Evolutionary conservation across 2,888 invertebrate species (phyloP), one percentile per base, ranked within the genome.

Genomic region (Melangyna quadrimaculata): DNA sequence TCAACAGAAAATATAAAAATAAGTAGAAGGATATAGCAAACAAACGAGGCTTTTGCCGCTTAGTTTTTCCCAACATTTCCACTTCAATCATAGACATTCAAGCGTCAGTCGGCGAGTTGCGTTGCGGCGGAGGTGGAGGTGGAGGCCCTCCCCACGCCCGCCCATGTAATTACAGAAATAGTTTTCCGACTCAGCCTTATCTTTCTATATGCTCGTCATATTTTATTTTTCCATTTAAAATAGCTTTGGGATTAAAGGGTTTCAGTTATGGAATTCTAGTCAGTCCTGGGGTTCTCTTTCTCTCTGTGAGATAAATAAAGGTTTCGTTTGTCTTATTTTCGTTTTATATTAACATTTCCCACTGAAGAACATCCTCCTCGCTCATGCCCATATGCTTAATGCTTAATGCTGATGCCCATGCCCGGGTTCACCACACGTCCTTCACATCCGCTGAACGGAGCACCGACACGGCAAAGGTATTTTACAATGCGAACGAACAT

Each of bases 11-110:
- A 37, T 14, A 59, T 22, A 59, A 59, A 59, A 35, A 59, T 35
- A n/a, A 35, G 35, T 19, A 59, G 14, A 59, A 59, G n/a, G n/a
- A 35, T 12, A 57, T 19, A 2, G 22, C 12, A 59, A 59, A 59
- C 17, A 27, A 65, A 45, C 19, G 12, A 65, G 29, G 22, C n/a
- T 24, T 22, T 19, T 29, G 35, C 24, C 29, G 48, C 19, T 59
- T 27, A 48, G 29, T 69, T 74, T 35, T 32, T 45, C 6, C 12
- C 45, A 63, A 77, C 57, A 32, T 57, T 57, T 67, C 45, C 61
- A 83, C 63, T 74, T 83, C 79, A 83, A 83, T 83, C 78, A n/a
- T n/a, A 79, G 55, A 57, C 70, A 74, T 83, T 74, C 83, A 83
- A 70, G 70, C 61, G 24, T 73, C 55, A 78, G 53, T 78, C 45